Evolutionary conservation across 2,113 vertebrate species (phyloP).

Genomic region (Peromyscus californicus): DNA sequence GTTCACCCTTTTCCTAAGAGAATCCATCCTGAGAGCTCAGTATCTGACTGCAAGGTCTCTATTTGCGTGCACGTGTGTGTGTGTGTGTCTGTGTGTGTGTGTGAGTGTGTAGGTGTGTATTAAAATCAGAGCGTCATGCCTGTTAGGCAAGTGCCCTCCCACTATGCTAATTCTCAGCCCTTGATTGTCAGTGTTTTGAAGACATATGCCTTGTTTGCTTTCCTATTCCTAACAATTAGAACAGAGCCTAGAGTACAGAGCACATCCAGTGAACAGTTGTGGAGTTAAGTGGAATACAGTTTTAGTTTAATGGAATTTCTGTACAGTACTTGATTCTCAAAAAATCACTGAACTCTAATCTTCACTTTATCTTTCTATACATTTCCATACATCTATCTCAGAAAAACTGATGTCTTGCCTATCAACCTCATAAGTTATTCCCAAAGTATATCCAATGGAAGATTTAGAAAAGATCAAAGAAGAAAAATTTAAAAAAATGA

Average conservation of each 20-base stretch:
- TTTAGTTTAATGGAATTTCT: neutral
- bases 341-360: neutral
- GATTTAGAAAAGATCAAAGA: slow-evolving; percentile 8
- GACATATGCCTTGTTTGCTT: neutral
- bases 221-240: neutral
- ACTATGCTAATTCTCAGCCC: neutral
- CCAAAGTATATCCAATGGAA: slow-evolving; percentile 32
- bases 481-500: neutral
- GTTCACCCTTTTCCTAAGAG: too few species aligned
- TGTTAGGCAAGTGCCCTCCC: neutral
- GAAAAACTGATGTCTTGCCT: neutral
- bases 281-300: neutral
- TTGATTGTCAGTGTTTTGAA: neutral
- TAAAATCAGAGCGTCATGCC: neutral
- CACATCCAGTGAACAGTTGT: neutral
- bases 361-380: neutral
- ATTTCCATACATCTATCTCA: neutral
- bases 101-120: neutral
- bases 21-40: too few species aligned
- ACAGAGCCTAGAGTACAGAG: neutral
- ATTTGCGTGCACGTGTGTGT: neutral
- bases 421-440: neutral
- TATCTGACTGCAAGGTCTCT: too few species aligned
- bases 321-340: neutral
- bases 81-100: neutral